A percentile compares a stretch with the other conserved stretches of the same genome.
phyloP scores from a whole-genome alignment of 2,113 vertebrate species.

The Dicerorhinus sumatrensis region DNA sequence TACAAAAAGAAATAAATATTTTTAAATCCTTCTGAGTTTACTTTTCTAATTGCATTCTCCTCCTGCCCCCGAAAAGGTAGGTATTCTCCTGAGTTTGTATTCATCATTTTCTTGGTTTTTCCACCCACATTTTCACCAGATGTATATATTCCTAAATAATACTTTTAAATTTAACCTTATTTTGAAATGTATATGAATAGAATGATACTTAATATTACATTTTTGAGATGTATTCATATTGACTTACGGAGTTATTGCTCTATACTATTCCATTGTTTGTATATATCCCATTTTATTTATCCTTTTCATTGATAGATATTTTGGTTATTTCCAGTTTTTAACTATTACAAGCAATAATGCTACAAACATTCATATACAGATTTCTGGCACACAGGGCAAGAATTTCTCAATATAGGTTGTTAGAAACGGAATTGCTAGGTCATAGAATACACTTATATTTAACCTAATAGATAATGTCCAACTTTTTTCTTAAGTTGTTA shows the following conservation, averaged over 20 bases:
- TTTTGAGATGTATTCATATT: background rate
- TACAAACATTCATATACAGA: background rate
- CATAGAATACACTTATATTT: background rate
- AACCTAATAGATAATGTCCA: background rate
- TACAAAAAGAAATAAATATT: background rate
- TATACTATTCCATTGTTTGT: background rate
- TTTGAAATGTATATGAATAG: background rate
- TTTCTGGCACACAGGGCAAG: background rate
- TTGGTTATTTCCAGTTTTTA: background rate
- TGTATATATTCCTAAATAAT: background rate
- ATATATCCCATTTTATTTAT: background rate
- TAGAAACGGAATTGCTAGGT: background rate
- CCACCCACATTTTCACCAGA: background rate
- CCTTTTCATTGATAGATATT: background rate
- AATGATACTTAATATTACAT: background rate
- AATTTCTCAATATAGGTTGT: background rate
- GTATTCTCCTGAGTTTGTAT: background rate
- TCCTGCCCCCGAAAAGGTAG: background rate
- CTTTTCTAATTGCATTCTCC: background rate
- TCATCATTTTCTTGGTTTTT: background rate
- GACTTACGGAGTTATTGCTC: background rate
- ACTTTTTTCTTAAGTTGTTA: background rate
- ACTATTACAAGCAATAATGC: background rate
- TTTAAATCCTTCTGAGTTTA: background rate
- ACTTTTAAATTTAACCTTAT: background rate